Percentiles rank a stretch among this genome's conserved stretches.
These are phyloP conservation scores for Cremastobaeus sp. DNA, from an alignment of 2,888 invertebrate species.

Conservation along the genomic window DNA sequence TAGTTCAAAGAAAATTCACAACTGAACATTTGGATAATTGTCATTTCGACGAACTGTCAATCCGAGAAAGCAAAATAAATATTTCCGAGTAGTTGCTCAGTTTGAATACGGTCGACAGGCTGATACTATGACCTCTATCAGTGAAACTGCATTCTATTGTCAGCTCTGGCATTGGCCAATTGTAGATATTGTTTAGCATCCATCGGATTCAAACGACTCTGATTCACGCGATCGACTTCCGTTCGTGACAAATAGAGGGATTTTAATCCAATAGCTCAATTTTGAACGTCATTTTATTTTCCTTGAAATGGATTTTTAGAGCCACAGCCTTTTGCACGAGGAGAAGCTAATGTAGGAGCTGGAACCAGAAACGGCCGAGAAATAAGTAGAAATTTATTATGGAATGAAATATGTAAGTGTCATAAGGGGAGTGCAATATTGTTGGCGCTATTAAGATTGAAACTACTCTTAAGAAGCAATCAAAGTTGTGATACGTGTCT, in stretches of 20 bases:
- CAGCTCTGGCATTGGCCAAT: constrained; percentile 67
- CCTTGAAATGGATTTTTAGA: neutral
- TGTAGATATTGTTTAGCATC: constrained; percentile 71
- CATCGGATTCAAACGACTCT: constrained; percentile 68
- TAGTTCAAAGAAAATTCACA: too few relatives aligned
- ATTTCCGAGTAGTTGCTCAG: constrained; percentile 20
- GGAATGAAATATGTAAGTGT: neutral
- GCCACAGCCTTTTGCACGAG: constrained; percentile 2
- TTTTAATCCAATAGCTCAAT: constrained; percentile 34
- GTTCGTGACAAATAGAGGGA: constrained; percentile 63
- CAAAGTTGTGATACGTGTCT: constrained; percentile 37
- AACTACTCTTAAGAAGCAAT: constrained; percentile 39
- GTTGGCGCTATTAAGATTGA: neutral
- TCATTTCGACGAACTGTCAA: constrained; percentile 4
- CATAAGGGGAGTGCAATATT: neutral
- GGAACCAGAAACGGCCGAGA: neutral
- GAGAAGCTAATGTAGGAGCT: neutral
- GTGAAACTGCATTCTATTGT: constrained; percentile 67
- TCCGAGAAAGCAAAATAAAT: neutral
- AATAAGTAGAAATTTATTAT: neutral
- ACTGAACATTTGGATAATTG: too few relatives aligned
- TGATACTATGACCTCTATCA: constrained; percentile 65
- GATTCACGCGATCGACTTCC: constrained; percentile 74
- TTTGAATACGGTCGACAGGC: constrained; percentile 62
- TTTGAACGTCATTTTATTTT: constrained; percentile 22